Conservation (phyloP, 2,113 vertebrate species). For the Montifringilla adamsi region DNA sequence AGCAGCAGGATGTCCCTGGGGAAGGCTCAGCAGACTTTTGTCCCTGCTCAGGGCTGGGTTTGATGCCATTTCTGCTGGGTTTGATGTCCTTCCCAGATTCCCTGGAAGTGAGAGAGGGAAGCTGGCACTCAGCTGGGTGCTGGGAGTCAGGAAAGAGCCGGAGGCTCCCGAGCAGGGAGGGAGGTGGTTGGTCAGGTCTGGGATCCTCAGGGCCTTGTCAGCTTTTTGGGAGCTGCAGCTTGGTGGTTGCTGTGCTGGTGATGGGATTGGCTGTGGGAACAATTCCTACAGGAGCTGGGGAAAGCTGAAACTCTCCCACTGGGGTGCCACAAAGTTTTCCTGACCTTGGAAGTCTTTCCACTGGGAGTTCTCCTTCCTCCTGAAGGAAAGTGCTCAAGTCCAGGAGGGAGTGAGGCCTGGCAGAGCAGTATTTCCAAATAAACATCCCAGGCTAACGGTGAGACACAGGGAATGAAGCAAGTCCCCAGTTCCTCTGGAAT, state of each 20-base stretch:
- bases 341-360: not conserved
- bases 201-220: not conserved
- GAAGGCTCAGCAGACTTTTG: not conserved
- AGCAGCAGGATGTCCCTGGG: not conserved
- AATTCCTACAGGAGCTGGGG: not conserved
- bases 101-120: not conserved
- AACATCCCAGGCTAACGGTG: not conserved
- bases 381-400: not conserved
- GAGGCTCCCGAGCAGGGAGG: not conserved
- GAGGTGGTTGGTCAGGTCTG: not conserved
- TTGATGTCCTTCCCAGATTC: not conserved
- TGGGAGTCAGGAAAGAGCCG: not conserved
- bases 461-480: not conserved
- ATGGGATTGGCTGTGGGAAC: not conserved
- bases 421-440: not conserved
- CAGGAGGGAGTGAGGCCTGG: not conserved
- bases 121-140: not conserved
- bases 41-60: not conserved
- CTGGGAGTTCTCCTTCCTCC: not conserved
- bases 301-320: not conserved
- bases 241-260: not conserved
- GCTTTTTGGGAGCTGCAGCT: not conserved
- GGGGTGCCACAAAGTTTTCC: not conserved
- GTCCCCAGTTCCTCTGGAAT: not conserved
- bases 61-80: not conserved